Percentiles rank a stretch among this genome's conserved stretches.
Evolutionary conservation across 1,140 invertebrate genomes (phyloP).

Genomic region (Popillia japonica): DNA sequence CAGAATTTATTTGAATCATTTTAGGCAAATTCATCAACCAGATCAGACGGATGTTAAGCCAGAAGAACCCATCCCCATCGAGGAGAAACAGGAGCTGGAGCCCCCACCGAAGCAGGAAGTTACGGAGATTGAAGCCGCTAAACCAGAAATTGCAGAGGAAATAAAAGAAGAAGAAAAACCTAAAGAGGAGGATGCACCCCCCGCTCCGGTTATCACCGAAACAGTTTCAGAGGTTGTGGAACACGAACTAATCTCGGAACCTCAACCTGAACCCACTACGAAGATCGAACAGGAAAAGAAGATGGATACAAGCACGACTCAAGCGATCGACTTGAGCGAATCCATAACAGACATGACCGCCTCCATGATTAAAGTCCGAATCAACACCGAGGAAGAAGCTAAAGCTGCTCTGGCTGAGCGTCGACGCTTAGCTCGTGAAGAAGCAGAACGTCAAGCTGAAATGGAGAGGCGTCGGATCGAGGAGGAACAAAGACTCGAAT

Average conservation of each 20-base stretch:
- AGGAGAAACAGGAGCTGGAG: background rate
- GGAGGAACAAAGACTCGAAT: conserved; percentile 76
- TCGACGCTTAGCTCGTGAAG: conserved; percentile 81
- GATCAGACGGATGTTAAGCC: too few species aligned
- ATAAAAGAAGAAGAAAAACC: conserved; percentile 3
- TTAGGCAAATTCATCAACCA: too few species aligned
- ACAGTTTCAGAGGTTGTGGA: too few species aligned
- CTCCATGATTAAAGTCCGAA: conserved; percentile 75
- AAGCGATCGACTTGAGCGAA: conserved; percentile 20
- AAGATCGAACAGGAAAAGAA: background rate
- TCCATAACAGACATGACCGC: conserved; percentile 60
- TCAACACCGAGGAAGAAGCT: conserved; percentile 88
- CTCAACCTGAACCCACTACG: background rate
- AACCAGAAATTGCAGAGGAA: background rate
- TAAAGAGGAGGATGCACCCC: background rate
- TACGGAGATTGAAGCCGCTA: background rate
- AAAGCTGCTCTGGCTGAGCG: conserved; percentile 89
- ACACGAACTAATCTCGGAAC: background rate
- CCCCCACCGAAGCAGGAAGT: background rate
- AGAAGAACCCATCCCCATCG: background rate
- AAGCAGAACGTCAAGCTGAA: conserved; percentile 86
- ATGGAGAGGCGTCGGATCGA: conserved; percentile 78
- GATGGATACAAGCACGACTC: background rate
- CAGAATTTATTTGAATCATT: too few species aligned
- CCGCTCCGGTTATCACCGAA: background rate